Evolutionary conservation across 2,888 invertebrate species (phyloP), one percentile per base, ranked within the genome.

Genomic region (Sarcophaga subvicina): DNA sequence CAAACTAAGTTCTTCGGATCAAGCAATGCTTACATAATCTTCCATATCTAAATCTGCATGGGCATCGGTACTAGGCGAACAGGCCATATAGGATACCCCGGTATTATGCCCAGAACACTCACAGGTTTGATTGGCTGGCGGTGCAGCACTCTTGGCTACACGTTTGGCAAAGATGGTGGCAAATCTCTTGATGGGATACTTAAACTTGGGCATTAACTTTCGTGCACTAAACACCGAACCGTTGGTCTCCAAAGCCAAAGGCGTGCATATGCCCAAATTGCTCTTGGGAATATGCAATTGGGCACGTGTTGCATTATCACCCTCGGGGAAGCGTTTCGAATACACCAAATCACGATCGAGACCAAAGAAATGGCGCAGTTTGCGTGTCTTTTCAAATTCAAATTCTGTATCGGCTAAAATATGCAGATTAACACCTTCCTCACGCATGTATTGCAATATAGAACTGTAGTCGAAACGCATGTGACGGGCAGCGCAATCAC

Each of bases 381-480:
- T 95, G 64, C 96, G 95, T 86, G 95, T 95, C 92, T 96, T 97
- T 72, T 96, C 96, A 87, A 97, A 94, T 81, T 95, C 95, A 91
- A 98, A 97, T 89, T 97, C 96, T 14, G 96, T 96, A 90, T 97
- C 96, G 95, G 97, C 97, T 49, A 98, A 92, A 85, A 98, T 96
- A 91, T 98, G 98, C 1, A 98, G 94, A 4, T 96, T 96, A 83
- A 97, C 96, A 2, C 96, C 96, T 91, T 96, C 96, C 93, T 98
- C 98, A 89, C 96, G 94, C 91, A 98, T 94, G 89, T 96, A 96
- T 94, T 98, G 97, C 91, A 97, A 95, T 83, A 98, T 95, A 45
- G 97, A 97, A 3, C 97, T 96, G 92, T 97, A 98, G 93, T 98
- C 98, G 93, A 97, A 93, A 96, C 97, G 95, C 95, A 97, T 96